Base-by-base conservation (phyloP, 1,140 invertebrate species). In the Drosophila subobscura region DNA sequence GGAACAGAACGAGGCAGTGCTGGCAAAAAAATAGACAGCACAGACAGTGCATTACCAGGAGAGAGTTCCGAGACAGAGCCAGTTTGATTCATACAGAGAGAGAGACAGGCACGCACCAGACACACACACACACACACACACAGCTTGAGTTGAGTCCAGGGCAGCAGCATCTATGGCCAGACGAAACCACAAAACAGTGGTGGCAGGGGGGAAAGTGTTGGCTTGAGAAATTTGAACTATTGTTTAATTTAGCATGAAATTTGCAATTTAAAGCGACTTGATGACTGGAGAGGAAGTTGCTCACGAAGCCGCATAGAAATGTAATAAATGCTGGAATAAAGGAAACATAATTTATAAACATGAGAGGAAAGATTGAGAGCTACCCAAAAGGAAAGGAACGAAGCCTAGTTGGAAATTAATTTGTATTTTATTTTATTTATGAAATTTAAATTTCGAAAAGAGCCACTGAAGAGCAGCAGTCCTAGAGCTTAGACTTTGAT, bases 201-300 rank as follows among this genome's bases (percentile, higher is more conserved):
- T 16, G 27, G 12, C 10, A 4, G 52, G 14, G 12, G 16, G n/a
- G n/a, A 23, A 29, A 7, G 6, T 29, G 27, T 8, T 33, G 29
- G 8, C 22, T 42, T 6, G 23, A n/a, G 20, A 45, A 72, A 73
- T 56, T 51, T 64, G 51, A 73, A 73, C 71, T 73, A 73, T 64
- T 73, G 71, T 56, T 73, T 63, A 73, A 73, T 73, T 73, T 57
- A 41, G 57, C 51, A 59, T 73, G 59, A 73, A 73, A 73, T 65
- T 73, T 50, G 23, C 70, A 23, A 56, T 65, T 73, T 55, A 46
- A 44, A 55, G 16, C n/a, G 33, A 55, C 51, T 25, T 65, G 58
- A 1, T 33, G 16, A 41, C 27, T 40, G 0, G 1, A 29, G 8
- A n/a, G 49, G 4, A 54, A 56, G 29, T 68, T 54, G 51, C 27